Evolutionary conservation across 2,113 vertebrate species (phyloP), one percentile per base, ranked within the genome.

Genomic region (Nesospiza acunhae): DNA sequence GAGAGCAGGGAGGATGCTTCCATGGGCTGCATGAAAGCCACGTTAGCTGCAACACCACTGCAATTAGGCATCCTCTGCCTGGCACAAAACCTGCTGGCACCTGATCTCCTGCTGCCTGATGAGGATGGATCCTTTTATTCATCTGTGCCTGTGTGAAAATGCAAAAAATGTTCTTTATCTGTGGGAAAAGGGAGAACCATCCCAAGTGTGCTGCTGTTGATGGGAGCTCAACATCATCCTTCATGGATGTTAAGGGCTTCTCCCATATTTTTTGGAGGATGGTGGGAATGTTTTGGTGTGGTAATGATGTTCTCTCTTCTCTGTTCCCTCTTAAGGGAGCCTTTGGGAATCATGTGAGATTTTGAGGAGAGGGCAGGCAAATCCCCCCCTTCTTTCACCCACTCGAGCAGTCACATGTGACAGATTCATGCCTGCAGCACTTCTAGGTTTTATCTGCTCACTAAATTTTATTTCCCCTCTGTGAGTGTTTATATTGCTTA

Each of bases 401-500:
- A 69, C 81, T 77, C 0, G 1, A 63, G 84, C 73, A 92, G 88
- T 81, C 85, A 81, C 42, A 47, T 15, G 8, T 73, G 49, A 62
- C 95, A 96, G 95, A 87, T 67, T 89, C 87, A 94, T 94, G 80
- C 92, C 80, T 94, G 89, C 75, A 23, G 60, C 91, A 69, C 76
- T 90, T 67, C 67, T 26, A 86, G 89, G 84, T 97, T 97, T 97
- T 91, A 94, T 94, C 91, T 97, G 58, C 60, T 91, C 73, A 56
- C 87, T 85, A 95, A 94, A 92, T 97, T 96, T 96, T 96, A 95
- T 97, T 96, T 97, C 89, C 89, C 94, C 42, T 66, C 70, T 64
- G 92, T 81, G 94, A 96, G 76, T 85, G 81, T 93, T 96, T 96
- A 89, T 93, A 69, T 97, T 94, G 92, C 96, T 95, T 64, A 79